Base-by-base conservation (phyloP, 2,888 invertebrate genomes). In the Stenodema calcarata region DNA sequence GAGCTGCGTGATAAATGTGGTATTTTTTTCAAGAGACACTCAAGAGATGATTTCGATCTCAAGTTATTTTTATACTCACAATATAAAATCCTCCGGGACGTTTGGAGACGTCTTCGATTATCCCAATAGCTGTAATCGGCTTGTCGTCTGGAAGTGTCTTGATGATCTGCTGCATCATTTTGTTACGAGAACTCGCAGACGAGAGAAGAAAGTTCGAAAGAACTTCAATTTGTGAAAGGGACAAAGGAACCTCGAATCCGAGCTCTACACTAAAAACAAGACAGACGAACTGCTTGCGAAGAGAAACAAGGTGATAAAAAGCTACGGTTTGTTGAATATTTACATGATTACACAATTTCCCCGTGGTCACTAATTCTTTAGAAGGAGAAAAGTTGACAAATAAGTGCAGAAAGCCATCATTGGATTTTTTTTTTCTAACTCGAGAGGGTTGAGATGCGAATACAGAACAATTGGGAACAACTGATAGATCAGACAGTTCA, bases 71-170 rank as follows among this genome's bases (percentile, higher is more conserved):
- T 41, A 54, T 73, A 92, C 93, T 92, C 91, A 94, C 94, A 88
- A 93, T 92, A 88, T 92, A 92, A 89, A 93, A 94, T 89, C 93
- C 93, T 84, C 93, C 91, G 27, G 94, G 94, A 90, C 94, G 93
- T 90, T 93, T 94, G 62, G 92, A 92, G 54, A 93, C 91, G 89
- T 94, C 94, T 89, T 94, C 93, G 44, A 94, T 92, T 82, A 94
- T 92, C 89, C 93, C 93, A 87, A 94, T 91, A 7, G 89, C 89
- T 7, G 89, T 89, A 30, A 90, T 89, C 1, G 99, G 98, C 91
- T 97, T 93, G 92, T 97, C 96, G 91, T 97, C 96, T 0, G 97
- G 96, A 91, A 97, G 91, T 69, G 91, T 90, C 89, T 90, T 90
- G 73, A 91, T 91, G 73, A 91, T 89, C 87, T 89, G 89, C 82